Evolutionary conservation across 2,888 invertebrate species (phyloP).

Genomic region (Oithona nana): DNA sequence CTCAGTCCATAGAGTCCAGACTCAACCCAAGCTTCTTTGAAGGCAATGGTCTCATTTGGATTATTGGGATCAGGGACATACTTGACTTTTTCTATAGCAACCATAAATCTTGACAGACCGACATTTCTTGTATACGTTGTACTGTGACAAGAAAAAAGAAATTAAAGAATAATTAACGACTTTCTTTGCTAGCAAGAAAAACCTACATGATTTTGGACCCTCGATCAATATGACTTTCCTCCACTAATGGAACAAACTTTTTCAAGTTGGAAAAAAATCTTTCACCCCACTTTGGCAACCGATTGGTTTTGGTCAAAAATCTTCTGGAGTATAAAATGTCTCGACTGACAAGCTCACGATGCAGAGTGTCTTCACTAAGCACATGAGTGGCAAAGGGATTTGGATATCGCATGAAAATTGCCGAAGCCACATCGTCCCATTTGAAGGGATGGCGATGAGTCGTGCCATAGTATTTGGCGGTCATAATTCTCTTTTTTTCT

Average conservation of each 20-base stretch:
- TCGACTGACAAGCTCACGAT: slow-evolving; percentile 16
- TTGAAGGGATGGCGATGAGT: slow-evolving; percentile 7
- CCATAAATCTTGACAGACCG: slow-evolving; percentile 26
- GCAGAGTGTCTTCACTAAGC: slow-evolving; percentile 22
- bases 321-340: slow-evolving; percentile 29
- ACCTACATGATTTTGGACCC: slow-evolving; percentile 21
- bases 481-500: too few relatives aligned
- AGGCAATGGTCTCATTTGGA: slow-evolving; percentile 21
- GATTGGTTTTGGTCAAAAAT: slow-evolving; percentile 33
- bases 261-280: slow-evolving; percentile 22
- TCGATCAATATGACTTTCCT: slow-evolving; percentile 30
- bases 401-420: slow-evolving; percentile 14
- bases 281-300: slow-evolving; percentile 31
- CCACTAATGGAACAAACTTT: slow-evolving; percentile 29
- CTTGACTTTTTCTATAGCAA: slow-evolving; percentile 24
- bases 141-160: slow-evolving; percentile 24
- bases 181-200: slow-evolving; percentile 11
- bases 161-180: not conserved
- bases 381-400: slow-evolving; percentile 20
- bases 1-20: slow-evolving; percentile 28
- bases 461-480: slow-evolving; percentile 13
- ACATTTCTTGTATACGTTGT: slow-evolving; percentile 34
- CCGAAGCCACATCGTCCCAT: slow-evolving; percentile 11
- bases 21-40: slow-evolving; percentile 25
- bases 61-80: slow-evolving; percentile 21